Evolutionary conservation across 2,113 vertebrate genomes (phyloP).

Genomic region (Campylorhamphus procurvoides): DNA sequence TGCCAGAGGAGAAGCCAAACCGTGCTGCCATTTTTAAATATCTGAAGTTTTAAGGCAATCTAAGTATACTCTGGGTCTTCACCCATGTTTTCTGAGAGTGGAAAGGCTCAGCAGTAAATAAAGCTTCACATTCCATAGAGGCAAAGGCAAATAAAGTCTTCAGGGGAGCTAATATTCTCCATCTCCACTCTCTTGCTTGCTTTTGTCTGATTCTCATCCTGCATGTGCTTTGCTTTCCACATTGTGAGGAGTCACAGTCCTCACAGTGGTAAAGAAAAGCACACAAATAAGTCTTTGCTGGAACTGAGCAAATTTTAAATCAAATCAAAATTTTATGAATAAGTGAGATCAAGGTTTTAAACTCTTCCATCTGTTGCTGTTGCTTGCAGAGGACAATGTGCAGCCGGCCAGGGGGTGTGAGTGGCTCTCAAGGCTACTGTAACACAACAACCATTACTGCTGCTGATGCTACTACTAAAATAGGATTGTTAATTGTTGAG

Average conservation of each 20-base stretch:
- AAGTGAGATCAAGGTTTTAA: conserved; percentile 9
- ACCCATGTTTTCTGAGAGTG: neutral
- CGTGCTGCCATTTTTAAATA: neutral
- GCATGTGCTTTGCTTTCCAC: neutral
- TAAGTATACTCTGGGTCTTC: neutral
- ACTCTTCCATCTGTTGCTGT: neutral
- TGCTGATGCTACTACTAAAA: neutral
- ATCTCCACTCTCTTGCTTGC: neutral
- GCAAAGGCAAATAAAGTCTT: neutral
- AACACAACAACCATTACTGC: neutral
- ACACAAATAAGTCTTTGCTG: conserved; percentile 14
- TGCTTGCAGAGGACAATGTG: neutral
- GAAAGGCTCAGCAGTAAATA: neutral
- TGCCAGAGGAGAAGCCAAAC: neutral
- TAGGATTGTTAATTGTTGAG: neutral
- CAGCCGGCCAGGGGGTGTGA: neutral
- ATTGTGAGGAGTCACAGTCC: neutral
- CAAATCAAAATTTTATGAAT: neutral
- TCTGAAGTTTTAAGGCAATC: neutral
- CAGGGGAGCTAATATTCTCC: neutral
- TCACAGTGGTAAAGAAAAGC: conserved; percentile 18
- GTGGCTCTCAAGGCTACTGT: neutral
- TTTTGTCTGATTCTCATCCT: neutral
- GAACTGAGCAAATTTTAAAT: neutral
- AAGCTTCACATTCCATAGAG: neutral